Evolutionary conservation across 1,140 invertebrate genomes (phyloP), one percentile per base, ranked within the genome.

Genomic region (Sipha flava): DNA sequence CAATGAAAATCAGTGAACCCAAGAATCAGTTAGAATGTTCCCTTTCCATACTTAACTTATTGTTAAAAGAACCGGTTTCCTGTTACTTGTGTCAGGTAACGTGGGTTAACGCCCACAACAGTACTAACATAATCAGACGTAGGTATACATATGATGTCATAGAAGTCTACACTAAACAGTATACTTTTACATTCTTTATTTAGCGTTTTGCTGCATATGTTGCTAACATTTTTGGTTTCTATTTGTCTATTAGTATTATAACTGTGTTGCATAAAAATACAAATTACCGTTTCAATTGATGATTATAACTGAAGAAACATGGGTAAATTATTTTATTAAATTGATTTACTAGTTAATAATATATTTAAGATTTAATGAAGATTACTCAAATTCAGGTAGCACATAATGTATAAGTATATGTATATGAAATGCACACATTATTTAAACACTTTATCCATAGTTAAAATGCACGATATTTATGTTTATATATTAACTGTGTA

Each of bases 101-200:
- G 66, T 70, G 66, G 66, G 66, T 70, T 70, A 70, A 70, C 66
- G 66, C 66, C 66, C 66, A 70, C 66, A 29, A 70, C 40, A 10
- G 34, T 16, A n/a, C 21, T 40, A 40, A 43, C 21, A 66, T 43
- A 47, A 70, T 4, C 40, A 45, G n/a, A 47, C 23, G 66, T 70
- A 29, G 40, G 66, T 45, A 70, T 21, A 2, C 16, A 18, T 47
- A 9, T 45, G 34, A 66, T 43, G 64, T 66, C 64, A 66, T 43
- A 59, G 57, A 66, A 66, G 64, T 34, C 40, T 47, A 23, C 23
- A 47, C 16, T n/a, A n/a, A n/a, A 9, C 6, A 26, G 9, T 26
- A 40, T 43, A 68, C 40, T 29, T 47, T 70, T 70, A 70, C 40
- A 47, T 29, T 47, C 62, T 66, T 47, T 45, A 45, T 64, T 2